Conservation (phyloP, 2,797 vertebrate species). For the Buphagus erythrorhynchus region DNA sequence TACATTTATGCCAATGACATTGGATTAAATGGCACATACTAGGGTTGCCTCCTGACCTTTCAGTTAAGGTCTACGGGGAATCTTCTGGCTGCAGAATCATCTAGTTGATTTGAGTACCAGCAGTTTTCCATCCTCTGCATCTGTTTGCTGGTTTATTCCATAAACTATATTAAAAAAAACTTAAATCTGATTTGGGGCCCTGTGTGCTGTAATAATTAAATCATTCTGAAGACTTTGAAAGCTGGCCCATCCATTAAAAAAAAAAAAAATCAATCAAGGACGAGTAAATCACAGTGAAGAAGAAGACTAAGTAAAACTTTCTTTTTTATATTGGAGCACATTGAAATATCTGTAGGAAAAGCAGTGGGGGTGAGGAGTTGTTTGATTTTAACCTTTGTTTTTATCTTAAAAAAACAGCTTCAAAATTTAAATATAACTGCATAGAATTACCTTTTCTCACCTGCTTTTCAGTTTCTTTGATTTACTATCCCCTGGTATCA, state of each 20-base stretch:
- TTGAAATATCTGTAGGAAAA: neutral
- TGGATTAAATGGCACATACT: slow-evolving; percentile 30
- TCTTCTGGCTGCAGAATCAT: slow-evolving; percentile 5
- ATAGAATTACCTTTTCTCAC: neutral
- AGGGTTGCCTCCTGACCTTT: slow-evolving; percentile 56
- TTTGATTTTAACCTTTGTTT: neutral
- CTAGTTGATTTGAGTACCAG: neutral
- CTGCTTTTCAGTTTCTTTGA: neutral
- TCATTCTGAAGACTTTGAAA: slow-evolving; percentile 67
- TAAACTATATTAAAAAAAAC: slow-evolving; percentile 53
- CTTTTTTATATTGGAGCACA: neutral
- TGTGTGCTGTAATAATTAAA: slow-evolving; percentile 75
- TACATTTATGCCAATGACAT: neutral
- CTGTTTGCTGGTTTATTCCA: slow-evolving; percentile 58
- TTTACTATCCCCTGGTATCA: neutral
- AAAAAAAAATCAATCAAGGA: slow-evolving; percentile 69
- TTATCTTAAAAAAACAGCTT: neutral
- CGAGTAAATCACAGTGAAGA: slow-evolving; percentile 66
- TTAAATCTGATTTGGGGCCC: slow-evolving; percentile 74
- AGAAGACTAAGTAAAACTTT: slow-evolving; percentile 23
- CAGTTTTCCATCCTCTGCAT: slow-evolving; percentile 40
- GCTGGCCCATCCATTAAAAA: slow-evolving; percentile 65
- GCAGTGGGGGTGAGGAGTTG: neutral
- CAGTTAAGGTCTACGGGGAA: slow-evolving; percentile 5
- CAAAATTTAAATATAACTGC: neutral